phyloP scores from a whole-genome alignment of 2,113 vertebrate species.

The Cinclus cinclus region DNA sequence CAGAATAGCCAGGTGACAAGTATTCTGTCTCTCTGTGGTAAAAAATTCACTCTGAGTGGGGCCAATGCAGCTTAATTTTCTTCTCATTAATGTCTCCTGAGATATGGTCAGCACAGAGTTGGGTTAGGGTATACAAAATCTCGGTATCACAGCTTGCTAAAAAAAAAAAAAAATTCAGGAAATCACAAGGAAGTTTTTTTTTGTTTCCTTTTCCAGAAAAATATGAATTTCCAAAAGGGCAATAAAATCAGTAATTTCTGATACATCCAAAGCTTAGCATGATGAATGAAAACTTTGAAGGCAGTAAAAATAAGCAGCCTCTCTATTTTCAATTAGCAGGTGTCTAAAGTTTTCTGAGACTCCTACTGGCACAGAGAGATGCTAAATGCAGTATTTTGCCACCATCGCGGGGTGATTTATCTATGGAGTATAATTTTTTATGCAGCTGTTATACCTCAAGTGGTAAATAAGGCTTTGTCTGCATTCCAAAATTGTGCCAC shows the following conservation, averaged over 20 bases:
- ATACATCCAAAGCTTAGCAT: not conserved
- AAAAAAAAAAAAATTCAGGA: not conserved
- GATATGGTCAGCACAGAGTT: not conserved
- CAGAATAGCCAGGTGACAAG: not conserved
- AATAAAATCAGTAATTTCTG: not conserved
- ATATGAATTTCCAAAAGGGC: not conserved
- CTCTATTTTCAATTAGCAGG: not conserved
- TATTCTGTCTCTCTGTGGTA: not conserved
- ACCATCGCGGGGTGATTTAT: not conserved
- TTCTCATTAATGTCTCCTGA: not conserved
- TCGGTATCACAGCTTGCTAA: not conserved
- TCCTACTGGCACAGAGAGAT: not conserved
- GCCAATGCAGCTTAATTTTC: not conserved
- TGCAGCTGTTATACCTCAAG: conserved; percentile 18
- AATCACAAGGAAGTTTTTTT: not conserved
- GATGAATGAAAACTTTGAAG: not conserved
- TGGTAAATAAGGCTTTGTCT: conserved; percentile 30
- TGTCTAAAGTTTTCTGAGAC: not conserved
- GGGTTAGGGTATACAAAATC: not conserved
- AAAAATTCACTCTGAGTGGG: not conserved
- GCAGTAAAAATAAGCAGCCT: not conserved
- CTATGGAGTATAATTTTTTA: conserved; percentile 10
- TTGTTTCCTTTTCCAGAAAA: not conserved
- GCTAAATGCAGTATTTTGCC: conserved; percentile 17
- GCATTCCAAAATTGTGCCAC: not conserved